Evolutionary conservation across 2,797 vertebrate genomes (phyloP), one percentile per base, ranked within the genome.

Genomic region (Hoplostethus atlanticus): DNA sequence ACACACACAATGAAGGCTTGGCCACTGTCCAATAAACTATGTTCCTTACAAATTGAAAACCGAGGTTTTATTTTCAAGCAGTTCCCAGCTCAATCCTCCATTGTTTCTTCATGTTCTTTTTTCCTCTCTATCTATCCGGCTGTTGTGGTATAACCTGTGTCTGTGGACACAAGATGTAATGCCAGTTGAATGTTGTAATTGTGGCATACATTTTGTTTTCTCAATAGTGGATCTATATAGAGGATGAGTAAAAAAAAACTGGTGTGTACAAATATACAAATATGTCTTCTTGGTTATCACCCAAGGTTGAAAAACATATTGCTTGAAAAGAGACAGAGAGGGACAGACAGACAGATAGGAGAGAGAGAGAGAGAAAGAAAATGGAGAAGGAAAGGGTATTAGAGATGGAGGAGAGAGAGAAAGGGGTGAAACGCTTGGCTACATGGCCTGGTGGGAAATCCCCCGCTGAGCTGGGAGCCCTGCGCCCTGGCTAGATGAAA

Each of bases 391-490:
- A 64, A 68, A 80, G 46, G 76, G 83, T 72, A 52, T 73, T 79
- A 64, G 60, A 77, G 84, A 84, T 83, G 57, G 61, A 28, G 55
- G 79, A 84, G 74, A 11, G 68, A 84, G 73, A 71, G 65, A 80
- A 76, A 75, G 73, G 68, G 79, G 71, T 75, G 79, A 84, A 89
- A 88, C 89, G 84, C 84, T 81, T 70, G 79, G 57, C 87, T 88
- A 84, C 85, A 88, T 84, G 84, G 88, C 90, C 90, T 92, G 85
- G 72, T 91, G 89, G 89, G 89, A 93, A 91, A 92, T 92, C 88
- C 88, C 91, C 90, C 82, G 60, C 87, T 86, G 90, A 84, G 90
- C 87, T 76, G 76, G 85, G 74, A 87, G 86, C 84, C 77, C 76
- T 83, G 80, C 61, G 68, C 84, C 87, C 87, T 76, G 86, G 86